A percentile compares a stretch with the other conserved stretches of the same genome.
These are phyloP conservation scores for Nemurella pictetii DNA, from an alignment of 2,888 invertebrate genomes.

Conservation along the genomic window DNA sequence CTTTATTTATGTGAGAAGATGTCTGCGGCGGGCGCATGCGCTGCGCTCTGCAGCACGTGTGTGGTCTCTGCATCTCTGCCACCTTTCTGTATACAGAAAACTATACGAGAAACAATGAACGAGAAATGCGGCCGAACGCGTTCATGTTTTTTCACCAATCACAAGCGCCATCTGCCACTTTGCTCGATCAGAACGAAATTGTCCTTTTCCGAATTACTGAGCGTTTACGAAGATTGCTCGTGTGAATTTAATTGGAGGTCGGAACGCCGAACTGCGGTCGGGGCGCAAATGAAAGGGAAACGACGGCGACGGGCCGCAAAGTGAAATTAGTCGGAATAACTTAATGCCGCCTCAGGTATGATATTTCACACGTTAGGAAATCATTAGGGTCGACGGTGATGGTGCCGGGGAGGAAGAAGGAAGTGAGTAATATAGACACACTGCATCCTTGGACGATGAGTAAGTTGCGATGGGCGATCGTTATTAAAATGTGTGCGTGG, in stretches of 20 bases:
- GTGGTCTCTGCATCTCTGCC: too few relatives aligned
- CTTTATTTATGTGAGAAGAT: slow-evolving; percentile 36
- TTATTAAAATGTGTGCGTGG: neutral
- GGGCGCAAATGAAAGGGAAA: slow-evolving; percentile 22
- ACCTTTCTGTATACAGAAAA: slow-evolving; percentile 18
- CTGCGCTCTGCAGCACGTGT: slow-evolving; percentile 32
- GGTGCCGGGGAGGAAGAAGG: neutral
- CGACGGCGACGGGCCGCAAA: slow-evolving; percentile 5
- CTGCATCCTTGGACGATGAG: neutral
- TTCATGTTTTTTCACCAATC: slow-evolving; percentile 15
- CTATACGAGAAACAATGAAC: neutral
- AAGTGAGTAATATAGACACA: neutral
- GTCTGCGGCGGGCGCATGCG: neutral
- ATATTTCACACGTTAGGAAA: slow-evolving; percentile 27
- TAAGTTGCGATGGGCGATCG: neutral
- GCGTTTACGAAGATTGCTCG: slow-evolving; percentile 1
- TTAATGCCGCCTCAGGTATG: slow-evolving; percentile 19
- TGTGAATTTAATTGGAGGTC: slow-evolving; percentile 2
- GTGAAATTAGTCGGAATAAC: slow-evolving; percentile 28
- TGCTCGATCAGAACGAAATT: slow-evolving; percentile 37
- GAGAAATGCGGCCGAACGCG: neutral
- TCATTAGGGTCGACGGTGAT: neutral
- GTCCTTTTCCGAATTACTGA: slow-evolving; percentile 28
- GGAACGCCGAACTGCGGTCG: neutral
- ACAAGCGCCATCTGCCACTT: slow-evolving; percentile 36